Percentiles rank a stretch among this genome's conserved stretches.
Conservation (phyloP, 2,888 invertebrate genomes). For the Aplocera efformata region DNA sequence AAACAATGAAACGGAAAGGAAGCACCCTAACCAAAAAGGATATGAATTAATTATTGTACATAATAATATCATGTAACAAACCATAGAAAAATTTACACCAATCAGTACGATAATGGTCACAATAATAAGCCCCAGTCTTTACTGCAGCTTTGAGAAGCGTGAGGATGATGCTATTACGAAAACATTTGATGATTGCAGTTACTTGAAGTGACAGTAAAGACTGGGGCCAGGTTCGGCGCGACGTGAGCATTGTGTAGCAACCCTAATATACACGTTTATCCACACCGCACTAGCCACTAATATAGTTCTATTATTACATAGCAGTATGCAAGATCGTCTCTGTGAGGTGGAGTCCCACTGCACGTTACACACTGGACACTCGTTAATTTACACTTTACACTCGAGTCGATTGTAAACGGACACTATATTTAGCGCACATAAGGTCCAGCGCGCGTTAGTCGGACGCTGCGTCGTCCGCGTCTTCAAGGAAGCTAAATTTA, state of each 20-base stretch:
- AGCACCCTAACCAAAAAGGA: slow-evolving; percentile 24
- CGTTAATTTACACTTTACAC: slow-evolving; percentile 76
- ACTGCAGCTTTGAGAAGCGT: slow-evolving; percentile 30
- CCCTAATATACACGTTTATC: slow-evolving; percentile 56
- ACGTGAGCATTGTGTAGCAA: slow-evolving; percentile 62
- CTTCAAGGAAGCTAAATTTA: slow-evolving; percentile 87
- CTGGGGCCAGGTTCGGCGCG: slow-evolving; percentile 68
- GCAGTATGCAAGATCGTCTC: slow-evolving; percentile 62
- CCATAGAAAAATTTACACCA: slow-evolving; percentile 78
- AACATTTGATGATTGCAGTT: slow-evolving; percentile 7
- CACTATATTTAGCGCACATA: slow-evolving; percentile 49
- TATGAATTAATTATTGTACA: slow-evolving; percentile 33
- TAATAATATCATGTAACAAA: slow-evolving; percentile 64
- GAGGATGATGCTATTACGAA: slow-evolving; percentile 14
- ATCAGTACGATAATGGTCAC: slow-evolving; percentile 67
- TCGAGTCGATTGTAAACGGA: slow-evolving; percentile 59
- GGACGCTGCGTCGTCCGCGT: slow-evolving; percentile 80
- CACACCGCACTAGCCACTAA: slow-evolving; percentile 66
- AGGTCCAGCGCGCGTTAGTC: slow-evolving; percentile 51
- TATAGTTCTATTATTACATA: slow-evolving; percentile 61
- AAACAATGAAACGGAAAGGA: slow-evolving; percentile 27
- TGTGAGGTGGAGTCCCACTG: slow-evolving; percentile 53
- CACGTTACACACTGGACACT: slow-evolving; percentile 64
- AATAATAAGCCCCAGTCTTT: slow-evolving; percentile 65
- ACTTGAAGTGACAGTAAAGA: slow-evolving; percentile 43